Base-by-base conservation (phyloP, 2,797 vertebrate genomes). In the Petrocephalus sullivani region DNA sequence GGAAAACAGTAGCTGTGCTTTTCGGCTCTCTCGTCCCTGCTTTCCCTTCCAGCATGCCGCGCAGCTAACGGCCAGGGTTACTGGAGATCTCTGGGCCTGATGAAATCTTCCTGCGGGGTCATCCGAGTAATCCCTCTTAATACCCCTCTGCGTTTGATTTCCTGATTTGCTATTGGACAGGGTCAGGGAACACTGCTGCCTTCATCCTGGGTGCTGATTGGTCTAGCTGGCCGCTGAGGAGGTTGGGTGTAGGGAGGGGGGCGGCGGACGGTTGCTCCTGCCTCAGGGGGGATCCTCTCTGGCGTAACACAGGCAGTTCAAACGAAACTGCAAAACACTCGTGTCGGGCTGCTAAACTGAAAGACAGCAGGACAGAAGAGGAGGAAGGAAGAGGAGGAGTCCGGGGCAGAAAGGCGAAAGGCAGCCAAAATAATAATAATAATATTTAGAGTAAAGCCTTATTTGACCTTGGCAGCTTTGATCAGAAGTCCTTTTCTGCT, bases 101-200 rank as follows among this genome's bases (percentile, higher is more conserved):
- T 60, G 56, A 86, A 0, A 88, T 90, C 92, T 88, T 89, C 91
- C 89, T 28, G 58, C 46, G 88, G 41, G 90, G 94, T 93, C 93
- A 92, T 93, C 93, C 93, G 92, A 95, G 95, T 96, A 96, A 96
- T 96, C 95, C 92, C 92, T 88, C 87, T 94, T 96, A 95, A 96
- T 96, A 93, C 95, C 94, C 91, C 91, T 94, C 94, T 92, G 96
- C 93, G 90, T 90, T 91, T 93, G 93, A 94, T 94, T 94, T 92
- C 89, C 93, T 57, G 86, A 93, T 94, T 94, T 93, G 92, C 93
- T 93, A 95, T 94, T 95, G 95, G 95, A 93, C 88, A 23, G 90
- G 87, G 91, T 81, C 88, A 87, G 92, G 90, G 81, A 89, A 93
- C 90, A 92, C 83, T 89, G 89, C 91, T 91, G 93, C 94, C 91